Percentiles rank a stretch among this genome's conserved stretches.
phyloP scores from a whole-genome alignment of 2,888 invertebrate species.

The Tetheella fluctuosa region DNA sequence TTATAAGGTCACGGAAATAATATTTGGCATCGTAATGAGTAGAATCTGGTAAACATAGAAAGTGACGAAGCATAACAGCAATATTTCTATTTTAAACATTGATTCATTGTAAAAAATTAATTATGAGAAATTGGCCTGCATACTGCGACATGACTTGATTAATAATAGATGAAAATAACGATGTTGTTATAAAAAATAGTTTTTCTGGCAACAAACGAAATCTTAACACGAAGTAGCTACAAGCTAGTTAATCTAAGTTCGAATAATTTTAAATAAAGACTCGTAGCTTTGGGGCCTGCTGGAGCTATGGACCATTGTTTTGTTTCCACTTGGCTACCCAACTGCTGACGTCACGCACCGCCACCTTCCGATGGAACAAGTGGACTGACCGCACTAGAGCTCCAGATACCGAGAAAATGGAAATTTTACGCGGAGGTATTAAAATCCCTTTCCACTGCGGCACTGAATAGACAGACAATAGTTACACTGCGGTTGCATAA shows the following conservation, averaged over 20 bases:
- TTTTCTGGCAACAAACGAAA: not conserved
- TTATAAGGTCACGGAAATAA: slow-evolving; percentile 27
- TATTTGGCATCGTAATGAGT: slow-evolving; percentile 29
- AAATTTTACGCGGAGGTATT: not conserved
- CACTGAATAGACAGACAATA: not conserved
- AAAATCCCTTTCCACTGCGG: not conserved
- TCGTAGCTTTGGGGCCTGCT: slow-evolving; percentile 51
- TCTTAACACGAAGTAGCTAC: not conserved
- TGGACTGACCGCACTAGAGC: slow-evolving; percentile 35
- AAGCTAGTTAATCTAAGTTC: not conserved
- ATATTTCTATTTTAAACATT: not conserved
- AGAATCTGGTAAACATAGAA: slow-evolving; percentile 19
- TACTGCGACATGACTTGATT: no score
- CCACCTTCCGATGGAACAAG: slow-evolving; percentile 66
- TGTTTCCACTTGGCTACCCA: slow-evolving; percentile 70
- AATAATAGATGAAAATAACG: not conserved
- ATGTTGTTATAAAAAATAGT: not conserved
- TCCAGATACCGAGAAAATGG: slow-evolving; percentile 28
- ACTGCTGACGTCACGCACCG: slow-evolving; percentile 75
- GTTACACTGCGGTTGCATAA: no score
- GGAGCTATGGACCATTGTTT: slow-evolving; percentile 58
- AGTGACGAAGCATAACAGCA: slow-evolving; percentile 11
- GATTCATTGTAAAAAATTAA: not conserved
- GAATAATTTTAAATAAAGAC: slow-evolving; percentile 32
- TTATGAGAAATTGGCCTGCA: not conserved